These are phyloP conservation scores for Eulacestoma nigropectus DNA, from an alignment of 2,113 vertebrate species.

Conservation along the genomic window DNA sequence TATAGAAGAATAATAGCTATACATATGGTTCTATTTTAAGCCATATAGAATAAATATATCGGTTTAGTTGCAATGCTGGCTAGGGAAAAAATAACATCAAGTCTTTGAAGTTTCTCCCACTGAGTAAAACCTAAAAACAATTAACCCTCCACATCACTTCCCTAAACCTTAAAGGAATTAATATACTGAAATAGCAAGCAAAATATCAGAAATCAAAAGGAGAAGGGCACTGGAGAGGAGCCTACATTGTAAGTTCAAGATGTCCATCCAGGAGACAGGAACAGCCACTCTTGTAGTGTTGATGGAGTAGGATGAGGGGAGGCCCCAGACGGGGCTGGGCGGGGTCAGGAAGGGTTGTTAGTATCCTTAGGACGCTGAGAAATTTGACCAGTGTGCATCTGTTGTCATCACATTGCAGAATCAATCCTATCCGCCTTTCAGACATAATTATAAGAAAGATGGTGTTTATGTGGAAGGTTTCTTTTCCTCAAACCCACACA, in stretches of 20 bases:
- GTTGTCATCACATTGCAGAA: neutral
- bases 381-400: neutral
- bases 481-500: neutral
- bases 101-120: neutral
- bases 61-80: neutral
- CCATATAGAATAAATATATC: neutral
- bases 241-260: no score
- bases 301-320: fast-evolving
- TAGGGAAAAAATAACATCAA: neutral
- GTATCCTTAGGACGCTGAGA: fast-evolving
- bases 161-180: neutral
- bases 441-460: neutral
- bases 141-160: neutral
- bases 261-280: neutral
- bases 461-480: neutral
- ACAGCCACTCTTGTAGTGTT: fast-evolving
- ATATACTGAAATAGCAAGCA: neutral
- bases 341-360: fast-evolving
- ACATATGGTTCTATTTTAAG: neutral
- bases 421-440: neutral
- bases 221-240: neutral
- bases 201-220: neutral
- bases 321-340: fast-evolving
- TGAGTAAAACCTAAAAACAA: neutral
- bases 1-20: neutral